Evolutionary conservation across 2,888 invertebrate genomes (phyloP), one percentile per base, ranked within the genome.

Genomic region (Papilio gigon): DNA sequence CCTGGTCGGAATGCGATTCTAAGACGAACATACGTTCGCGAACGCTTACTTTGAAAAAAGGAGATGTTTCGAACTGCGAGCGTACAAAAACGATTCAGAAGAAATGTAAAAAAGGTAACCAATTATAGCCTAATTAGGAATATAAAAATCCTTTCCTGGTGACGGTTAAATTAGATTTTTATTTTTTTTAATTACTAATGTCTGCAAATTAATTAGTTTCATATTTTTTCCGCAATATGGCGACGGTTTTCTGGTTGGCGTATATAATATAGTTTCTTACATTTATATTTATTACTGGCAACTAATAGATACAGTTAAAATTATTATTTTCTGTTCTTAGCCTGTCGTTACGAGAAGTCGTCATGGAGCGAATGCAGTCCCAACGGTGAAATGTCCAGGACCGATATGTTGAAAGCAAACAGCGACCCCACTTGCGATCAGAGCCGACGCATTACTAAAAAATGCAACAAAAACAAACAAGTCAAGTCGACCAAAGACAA

Each of bases 61-160:
- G 97, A 44, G 96, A 97, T 84, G 92, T 93, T 50, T 93, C 94
- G 71, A 94, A 93, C 77, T 97, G 97, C 87, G 97, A 97, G 84
- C 94, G 94, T 75, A 95, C 95, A 77, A 97, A 97, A 92, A 96
- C 95, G 71, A 96, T 97, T 78, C 96, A 96, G 88, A 97, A 97
- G 93, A 97, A 97, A 83, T 97, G 97, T 94, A 97, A 97, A 93
- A 97, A 97, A 94, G 96, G 97, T 97, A 67, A 47, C n/a, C n/a
- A n/a, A n/a, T n/a, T n/a, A n/a, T n/a, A n/a, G n/a, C n/a, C n/a
- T n/a, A n/a, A n/a, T n/a, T n/a, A n/a, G n/a, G n/a, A n/a, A n/a
- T n/a, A n/a, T n/a, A n/a, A n/a, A n/a, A n/a, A n/a, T n/a, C n/a
- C n/a, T n/a, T n/a, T n/a, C n/a, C n/a, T n/a, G n/a, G n/a, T n/a